Conservation (phyloP, 2,888 invertebrate genomes). For the Selenia dentaria region DNA sequence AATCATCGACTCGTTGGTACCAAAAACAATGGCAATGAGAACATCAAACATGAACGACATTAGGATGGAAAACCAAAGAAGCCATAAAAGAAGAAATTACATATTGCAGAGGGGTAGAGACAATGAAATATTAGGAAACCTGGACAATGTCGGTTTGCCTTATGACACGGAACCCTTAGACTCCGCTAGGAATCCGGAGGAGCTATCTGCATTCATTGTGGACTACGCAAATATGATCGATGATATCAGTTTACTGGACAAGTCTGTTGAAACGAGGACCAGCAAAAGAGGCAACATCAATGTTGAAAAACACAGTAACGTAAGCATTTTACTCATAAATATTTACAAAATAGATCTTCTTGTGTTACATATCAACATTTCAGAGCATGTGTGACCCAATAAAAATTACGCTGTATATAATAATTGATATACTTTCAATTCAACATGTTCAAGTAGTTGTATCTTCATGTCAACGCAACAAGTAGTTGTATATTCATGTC, state of each 20-base stretch:
- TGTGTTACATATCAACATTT: no score
- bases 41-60: constrained; percentile 55
- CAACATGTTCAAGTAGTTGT: no score
- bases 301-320: constrained; percentile 48
- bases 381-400: no score
- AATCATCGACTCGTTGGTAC: constrained; percentile 52
- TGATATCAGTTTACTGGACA: constrained; percentile 69
- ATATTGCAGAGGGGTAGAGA: constrained; percentile 52
- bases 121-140: constrained; percentile 47
- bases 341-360: no score
- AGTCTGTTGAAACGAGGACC: constrained; percentile 72
- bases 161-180: constrained; percentile 50
- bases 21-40: constrained; percentile 52
- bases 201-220: constrained; percentile 63
- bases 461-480: no score
- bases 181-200: constrained; percentile 51
- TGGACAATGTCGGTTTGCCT: constrained; percentile 45
- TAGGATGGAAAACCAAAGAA: constrained; percentile 60
- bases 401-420: no score
- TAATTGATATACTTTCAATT: no score
- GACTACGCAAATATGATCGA: constrained; percentile 77
- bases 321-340: constrained; percentile 9
- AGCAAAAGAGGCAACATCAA: constrained; percentile 69
- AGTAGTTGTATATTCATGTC: no score
- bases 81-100: constrained; percentile 64